phyloP scores from a whole-genome alignment of 35 echinoderm and acorn worm genomes.

The Ophioderma brevispina region DNA sequence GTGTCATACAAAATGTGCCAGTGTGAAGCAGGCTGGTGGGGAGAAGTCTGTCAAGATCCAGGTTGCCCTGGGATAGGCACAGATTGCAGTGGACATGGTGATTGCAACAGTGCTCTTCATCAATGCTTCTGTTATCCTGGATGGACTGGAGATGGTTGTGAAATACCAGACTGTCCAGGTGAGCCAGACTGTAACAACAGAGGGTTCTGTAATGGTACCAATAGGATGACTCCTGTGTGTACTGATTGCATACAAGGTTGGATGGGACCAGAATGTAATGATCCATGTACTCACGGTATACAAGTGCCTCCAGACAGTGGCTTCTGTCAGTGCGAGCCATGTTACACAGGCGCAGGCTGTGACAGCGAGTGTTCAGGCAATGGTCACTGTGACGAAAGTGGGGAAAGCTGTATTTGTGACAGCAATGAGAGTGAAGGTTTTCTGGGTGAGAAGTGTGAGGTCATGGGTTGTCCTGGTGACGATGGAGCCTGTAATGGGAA shows the following conservation, averaged over 20 bases:
- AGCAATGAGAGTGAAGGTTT: slow-evolving; percentile 39
- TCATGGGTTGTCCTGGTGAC: slow-evolving; percentile 66
- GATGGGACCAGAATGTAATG: slow-evolving; percentile 75
- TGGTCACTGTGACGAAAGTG: slow-evolving; percentile 53
- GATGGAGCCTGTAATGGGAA: slow-evolving; percentile 71
- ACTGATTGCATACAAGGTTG: slow-evolving; percentile 51
- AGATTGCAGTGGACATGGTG: slow-evolving; percentile 79
- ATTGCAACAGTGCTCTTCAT: slow-evolving; percentile 77
- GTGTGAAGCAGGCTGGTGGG: slow-evolving; percentile 72
- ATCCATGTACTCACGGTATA: slow-evolving; percentile 60
- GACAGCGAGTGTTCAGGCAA: slow-evolving; percentile 81
- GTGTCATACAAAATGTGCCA: too few relatives aligned
- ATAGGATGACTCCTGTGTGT: not conserved
- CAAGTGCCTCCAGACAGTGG: slow-evolving; percentile 72
- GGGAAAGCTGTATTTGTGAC: slow-evolving; percentile 46
- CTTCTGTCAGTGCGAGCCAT: slow-evolving; percentile 73
- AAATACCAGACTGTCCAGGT: slow-evolving; percentile 81
- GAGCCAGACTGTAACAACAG: slow-evolving; percentile 73
- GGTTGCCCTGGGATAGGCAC: slow-evolving; percentile 69
- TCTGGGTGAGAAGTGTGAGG: slow-evolving; percentile 71
- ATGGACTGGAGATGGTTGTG: slow-evolving; percentile 82
- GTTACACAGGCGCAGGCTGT: slow-evolving; percentile 81
- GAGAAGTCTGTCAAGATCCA: slow-evolving; percentile 61
- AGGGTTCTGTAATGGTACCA: slow-evolving; percentile 68
- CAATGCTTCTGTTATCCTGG: slow-evolving; percentile 79